A percentile compares a stretch with the other conserved stretches of the same genome.
These are phyloP conservation scores for Leptopterna dolabrata DNA, from an alignment of 2,888 invertebrate species.

Conservation along the genomic window DNA sequence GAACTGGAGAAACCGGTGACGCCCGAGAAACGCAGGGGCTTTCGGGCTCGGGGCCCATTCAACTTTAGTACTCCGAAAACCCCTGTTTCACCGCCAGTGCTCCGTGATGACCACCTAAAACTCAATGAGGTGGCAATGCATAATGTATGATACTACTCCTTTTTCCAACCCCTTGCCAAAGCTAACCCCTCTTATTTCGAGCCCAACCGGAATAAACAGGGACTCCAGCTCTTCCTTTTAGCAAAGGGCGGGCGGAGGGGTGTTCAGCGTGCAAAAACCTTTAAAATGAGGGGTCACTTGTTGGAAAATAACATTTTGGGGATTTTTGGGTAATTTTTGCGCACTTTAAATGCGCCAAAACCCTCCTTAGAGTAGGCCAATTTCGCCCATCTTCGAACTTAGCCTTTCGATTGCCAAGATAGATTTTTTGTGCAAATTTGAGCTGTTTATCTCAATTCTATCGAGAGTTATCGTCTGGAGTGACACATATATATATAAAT, in stretches of 20 bases:
- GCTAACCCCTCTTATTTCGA: background rate
- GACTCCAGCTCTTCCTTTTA: background rate
- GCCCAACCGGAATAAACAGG: conserved; percentile 27
- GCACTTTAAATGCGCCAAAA: no score
- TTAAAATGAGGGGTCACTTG: no score
- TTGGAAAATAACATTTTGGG: no score
- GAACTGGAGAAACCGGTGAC: background rate
- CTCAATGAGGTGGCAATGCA: conserved; percentile 46
- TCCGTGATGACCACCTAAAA: conserved; percentile 44
- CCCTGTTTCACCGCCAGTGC: conserved; percentile 11
- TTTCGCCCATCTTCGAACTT: no score
- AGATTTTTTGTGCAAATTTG: no score
- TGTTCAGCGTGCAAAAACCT: background rate
- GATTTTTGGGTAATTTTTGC: no score
- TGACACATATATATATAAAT: no score
- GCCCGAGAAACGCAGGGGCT: background rate
- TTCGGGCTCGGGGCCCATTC: background rate
- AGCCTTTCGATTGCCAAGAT: no score
- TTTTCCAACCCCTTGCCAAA: conserved; percentile 6
- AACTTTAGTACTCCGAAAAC: conserved; percentile 24
- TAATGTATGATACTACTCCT: conserved; percentile 41
- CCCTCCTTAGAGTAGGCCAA: no score
- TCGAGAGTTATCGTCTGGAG: no score
- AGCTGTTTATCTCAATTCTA: no score
- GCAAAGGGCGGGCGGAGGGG: background rate